phyloP scores from a whole-genome alignment of 2,888 invertebrate species.

The Nebria salina region DNA sequence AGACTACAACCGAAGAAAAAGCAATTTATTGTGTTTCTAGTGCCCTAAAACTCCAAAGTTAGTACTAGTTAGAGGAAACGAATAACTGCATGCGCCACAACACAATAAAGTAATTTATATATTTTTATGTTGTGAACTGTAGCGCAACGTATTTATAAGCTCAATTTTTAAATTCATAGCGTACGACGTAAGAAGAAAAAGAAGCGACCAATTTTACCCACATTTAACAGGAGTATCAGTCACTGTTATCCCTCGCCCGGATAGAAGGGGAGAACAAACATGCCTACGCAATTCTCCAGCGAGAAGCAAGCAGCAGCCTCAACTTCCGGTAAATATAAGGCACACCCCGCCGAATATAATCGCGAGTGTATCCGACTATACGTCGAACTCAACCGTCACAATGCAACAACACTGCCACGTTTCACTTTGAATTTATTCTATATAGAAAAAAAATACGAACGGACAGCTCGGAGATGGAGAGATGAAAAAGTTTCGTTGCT shows the following conservation, averaged over 20 bases:
- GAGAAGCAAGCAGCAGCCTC: not conserved
- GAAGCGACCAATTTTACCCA: constrained; percentile 36
- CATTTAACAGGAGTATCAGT: constrained; percentile 34
- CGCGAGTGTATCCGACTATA: not conserved
- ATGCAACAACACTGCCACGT: constrained; percentile 26
- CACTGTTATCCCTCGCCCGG: constrained; percentile 26
- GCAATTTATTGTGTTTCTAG: not conserved
- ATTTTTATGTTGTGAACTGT: constrained; percentile 2
- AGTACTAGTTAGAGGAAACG: not conserved
- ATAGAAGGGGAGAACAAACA: not conserved
- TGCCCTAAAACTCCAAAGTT: not conserved
- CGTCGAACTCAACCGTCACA: constrained; percentile 25
- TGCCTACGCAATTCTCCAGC: not conserved
- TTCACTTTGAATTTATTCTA: constrained; percentile 27
- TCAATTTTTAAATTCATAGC: constrained; percentile 37
- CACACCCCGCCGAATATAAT: not conserved
- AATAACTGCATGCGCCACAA: not conserved
- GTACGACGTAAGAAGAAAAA: constrained; percentile 12
- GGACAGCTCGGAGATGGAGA: constrained; percentile 14
- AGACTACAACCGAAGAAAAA: not conserved
- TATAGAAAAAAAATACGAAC: constrained; percentile 26
- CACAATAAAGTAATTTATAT: not conserved
- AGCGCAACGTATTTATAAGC: constrained; percentile 31
- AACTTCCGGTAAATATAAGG: not conserved
- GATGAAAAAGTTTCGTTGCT: constrained; percentile 39